These are phyloP conservation scores for Scortum barcoo DNA, from an alignment of 2,113 vertebrate species.

Conservation along the genomic window DNA sequence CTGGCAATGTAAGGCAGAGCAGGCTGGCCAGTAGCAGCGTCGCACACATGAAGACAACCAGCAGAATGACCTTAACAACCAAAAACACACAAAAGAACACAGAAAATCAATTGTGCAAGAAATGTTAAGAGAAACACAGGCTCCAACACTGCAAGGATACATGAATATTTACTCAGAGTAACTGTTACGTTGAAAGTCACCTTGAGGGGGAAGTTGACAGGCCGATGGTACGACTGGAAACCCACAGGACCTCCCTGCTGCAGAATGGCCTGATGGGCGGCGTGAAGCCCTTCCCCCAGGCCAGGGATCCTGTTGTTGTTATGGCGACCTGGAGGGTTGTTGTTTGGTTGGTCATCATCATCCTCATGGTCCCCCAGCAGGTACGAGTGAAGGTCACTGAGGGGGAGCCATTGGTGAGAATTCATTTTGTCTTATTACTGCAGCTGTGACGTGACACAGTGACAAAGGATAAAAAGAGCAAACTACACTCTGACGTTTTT, in stretches of 20 bases:
- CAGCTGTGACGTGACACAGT: not conserved
- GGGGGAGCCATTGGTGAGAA: not conserved
- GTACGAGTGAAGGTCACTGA: constrained; percentile 96
- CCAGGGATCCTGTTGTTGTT: constrained; percentile 92
- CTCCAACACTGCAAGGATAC: not conserved
- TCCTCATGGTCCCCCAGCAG: constrained; percentile 95
- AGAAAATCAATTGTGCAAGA: too few relatives aligned
- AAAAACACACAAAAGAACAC: constrained; percentile 10
- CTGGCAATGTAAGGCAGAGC: constrained; percentile 96
- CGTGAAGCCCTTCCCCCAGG: constrained; percentile 94
- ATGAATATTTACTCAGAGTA: not conserved
- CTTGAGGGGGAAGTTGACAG: constrained; percentile 92
- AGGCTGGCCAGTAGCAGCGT: constrained; percentile 94
- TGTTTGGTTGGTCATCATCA: constrained; percentile 89
- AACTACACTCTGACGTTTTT: not conserved
- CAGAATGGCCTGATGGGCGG: constrained; percentile 96
- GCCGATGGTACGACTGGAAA: constrained; percentile 96
- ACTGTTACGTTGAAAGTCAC: constrained; percentile 71
- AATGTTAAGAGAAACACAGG: not conserved
- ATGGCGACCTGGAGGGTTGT: constrained; percentile 78
- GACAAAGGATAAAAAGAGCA: not conserved
- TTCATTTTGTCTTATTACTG: not conserved
- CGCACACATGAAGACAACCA: constrained; percentile 95
- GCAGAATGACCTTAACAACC: constrained; percentile 89
- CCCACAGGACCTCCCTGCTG: constrained; percentile 95